Evolutionary conservation across 2,113 vertebrate genomes (phyloP).

Genomic region (Alexandromys fortis): DNA sequence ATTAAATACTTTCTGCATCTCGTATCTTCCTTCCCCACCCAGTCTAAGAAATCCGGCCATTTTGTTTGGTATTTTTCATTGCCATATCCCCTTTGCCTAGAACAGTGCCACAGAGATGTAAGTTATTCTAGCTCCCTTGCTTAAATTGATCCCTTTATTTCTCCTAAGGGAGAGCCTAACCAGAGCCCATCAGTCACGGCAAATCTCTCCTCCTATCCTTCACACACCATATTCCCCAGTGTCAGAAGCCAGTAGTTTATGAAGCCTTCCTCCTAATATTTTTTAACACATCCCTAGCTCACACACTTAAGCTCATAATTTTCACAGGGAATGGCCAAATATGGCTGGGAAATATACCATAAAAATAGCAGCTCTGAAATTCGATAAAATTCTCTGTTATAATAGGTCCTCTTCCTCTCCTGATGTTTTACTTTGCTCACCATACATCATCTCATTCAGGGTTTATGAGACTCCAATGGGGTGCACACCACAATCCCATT

Average conservation of each 20-base stretch:
- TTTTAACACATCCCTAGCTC: neutral
- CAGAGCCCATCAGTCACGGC: neutral
- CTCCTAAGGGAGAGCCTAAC: neutral
- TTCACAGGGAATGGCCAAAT: neutral
- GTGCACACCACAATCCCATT: neutral
- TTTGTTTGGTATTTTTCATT: neutral
- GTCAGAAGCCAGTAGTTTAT: neutral
- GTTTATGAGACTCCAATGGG: neutral
- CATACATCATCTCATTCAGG: neutral
- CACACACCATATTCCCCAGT: neutral
- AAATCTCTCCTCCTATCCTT: neutral
- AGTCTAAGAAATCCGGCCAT: neutral
- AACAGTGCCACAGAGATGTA: neutral
- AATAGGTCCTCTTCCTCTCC: neutral
- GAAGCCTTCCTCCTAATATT: neutral
- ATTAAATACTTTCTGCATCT: neutral
- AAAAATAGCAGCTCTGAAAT: neutral
- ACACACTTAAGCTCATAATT: neutral
- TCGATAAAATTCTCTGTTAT: neutral
- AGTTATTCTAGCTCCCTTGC: neutral
- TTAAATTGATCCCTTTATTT: constrained; percentile 10
- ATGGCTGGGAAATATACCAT: neutral
- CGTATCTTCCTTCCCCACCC: neutral
- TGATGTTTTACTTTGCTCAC: neutral
- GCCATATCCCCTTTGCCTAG: neutral